Evolutionary conservation across 2,113 vertebrate genomes (phyloP).

Genomic region (Sphyrna mokarran): DNA sequence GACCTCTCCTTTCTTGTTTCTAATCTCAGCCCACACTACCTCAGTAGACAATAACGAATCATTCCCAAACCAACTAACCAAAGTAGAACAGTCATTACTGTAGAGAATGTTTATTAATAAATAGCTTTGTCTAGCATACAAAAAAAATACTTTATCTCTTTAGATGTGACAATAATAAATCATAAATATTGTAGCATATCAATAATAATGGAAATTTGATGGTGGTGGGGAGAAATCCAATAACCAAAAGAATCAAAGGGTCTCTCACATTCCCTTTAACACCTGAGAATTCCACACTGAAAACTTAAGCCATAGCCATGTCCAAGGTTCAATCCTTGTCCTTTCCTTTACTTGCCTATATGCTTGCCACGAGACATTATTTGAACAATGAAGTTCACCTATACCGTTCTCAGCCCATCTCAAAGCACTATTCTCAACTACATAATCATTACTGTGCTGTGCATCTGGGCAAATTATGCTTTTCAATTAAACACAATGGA

Average conservation of each 20-base stretch:
- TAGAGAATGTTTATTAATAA: background rate
- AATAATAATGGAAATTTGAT: background rate
- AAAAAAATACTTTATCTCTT: too few relatives aligned
- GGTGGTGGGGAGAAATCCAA: background rate
- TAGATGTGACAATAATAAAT: too few relatives aligned
- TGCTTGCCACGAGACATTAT: background rate
- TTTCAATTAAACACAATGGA: background rate
- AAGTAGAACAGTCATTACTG: background rate
- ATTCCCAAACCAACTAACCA: background rate
- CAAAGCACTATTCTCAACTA: background rate
- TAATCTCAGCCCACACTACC: too few relatives aligned
- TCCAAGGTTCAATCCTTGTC: background rate
- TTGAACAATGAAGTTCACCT: background rate
- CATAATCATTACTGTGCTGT: background rate
- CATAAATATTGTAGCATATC: background rate
- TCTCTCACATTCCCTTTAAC: background rate
- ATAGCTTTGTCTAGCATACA: background rate
- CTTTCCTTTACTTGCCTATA: background rate
- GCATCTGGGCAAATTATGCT: background rate
- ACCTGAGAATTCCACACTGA: background rate
- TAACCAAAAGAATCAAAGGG: background rate
- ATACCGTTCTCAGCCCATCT: background rate
- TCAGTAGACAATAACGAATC: too few relatives aligned
- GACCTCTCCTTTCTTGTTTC: too few relatives aligned
- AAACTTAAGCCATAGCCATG: background rate